Base-by-base conservation (phyloP, 2,113 vertebrate species). In the Sinocyclocheilus anshuiensis region DNA sequence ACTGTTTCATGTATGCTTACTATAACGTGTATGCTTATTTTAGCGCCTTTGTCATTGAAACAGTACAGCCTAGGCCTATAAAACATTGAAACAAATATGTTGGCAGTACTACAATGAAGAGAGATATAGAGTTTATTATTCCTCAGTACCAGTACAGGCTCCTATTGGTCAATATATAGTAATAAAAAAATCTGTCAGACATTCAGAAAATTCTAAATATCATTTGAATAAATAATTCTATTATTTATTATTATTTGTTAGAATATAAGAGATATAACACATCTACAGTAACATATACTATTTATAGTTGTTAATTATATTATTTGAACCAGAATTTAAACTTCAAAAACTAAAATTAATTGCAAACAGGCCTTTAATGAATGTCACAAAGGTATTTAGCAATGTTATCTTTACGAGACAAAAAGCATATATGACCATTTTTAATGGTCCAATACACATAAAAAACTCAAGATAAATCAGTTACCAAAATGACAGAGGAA, bases 381-480 rank as follows among this genome's bases (percentile, higher is more conserved):
- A 18, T 65, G 59, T 26, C 42, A 81, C 39, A 61, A 63, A 81
- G n/a, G 33, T 65, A 12, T n/a, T 61, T 39, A 80, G 77, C 22
- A 63, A n/a, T n/a, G 18, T 26, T 61, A 65, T 81, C 77, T 79
- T 79, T 79, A 59, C 53, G 36, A 79, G 53, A 59, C 50, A n/a
- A 59, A 59, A 79, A 22, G 10, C 29, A 57, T 36, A 57, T 36
- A 36, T 79, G 77, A 79, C 77, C 7, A 39, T 55, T 36, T 39
- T 7, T 22, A 59, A 36, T 79, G 12, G 33, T 20, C 7, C 33
- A 71, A 20, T 71, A 36, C 77, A 79, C 53, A 57, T 59, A 39
- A 55, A 77, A 50, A 48, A 33, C 75, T 39, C 53, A 59, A 36
- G 77, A 59, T 79, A 22, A 79, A 79, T 79, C 77, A 79, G 77